These are phyloP conservation scores for Drosophila malerkotliana DNA, from an alignment of 1,140 invertebrate genomes.

Conservation along the genomic window DNA sequence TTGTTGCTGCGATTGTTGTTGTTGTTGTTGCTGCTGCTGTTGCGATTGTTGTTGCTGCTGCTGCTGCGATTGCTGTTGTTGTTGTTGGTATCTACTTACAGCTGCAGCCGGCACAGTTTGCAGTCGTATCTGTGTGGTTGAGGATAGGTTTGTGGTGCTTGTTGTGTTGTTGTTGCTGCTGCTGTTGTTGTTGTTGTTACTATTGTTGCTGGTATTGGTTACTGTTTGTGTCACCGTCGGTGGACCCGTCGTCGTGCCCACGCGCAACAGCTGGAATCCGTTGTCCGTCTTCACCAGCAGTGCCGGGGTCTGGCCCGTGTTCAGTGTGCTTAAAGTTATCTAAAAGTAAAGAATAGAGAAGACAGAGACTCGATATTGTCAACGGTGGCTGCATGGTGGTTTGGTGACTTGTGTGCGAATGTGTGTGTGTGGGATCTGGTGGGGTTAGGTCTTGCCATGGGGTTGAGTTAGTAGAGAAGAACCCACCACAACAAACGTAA, in stretches of 20 bases:
- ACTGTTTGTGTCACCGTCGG: constrained; percentile 84
- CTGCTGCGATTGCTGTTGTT: constrained; percentile 43
- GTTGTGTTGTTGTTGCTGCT: constrained; percentile 55
- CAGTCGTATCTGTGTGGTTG: constrained; percentile 85
- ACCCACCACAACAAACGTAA: constrained; percentile 60
- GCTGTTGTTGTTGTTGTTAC: constrained; percentile 45
- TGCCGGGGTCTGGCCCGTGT: constrained; percentile 91
- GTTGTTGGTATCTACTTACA: constrained; percentile 85
- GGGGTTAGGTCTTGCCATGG: constrained; percentile 27
- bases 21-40: constrained; percentile 52
- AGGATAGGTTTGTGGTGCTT: constrained; percentile 77
- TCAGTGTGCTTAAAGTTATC: constrained; percentile 94
- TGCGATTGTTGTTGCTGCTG: constrained; percentile 57
- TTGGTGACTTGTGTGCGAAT: constrained; percentile 11
- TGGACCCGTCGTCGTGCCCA: constrained; percentile 88
- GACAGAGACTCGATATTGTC: constrained; percentile 46
- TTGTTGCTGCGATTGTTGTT: constrained; percentile 61
- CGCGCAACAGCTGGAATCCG: constrained; percentile 95
- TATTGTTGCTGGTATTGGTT: constrained; percentile 68
- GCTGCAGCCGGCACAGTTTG: constrained; percentile 86
- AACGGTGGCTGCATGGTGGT: constrained; percentile 25
- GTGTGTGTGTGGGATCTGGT: not conserved
- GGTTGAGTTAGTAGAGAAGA: constrained; percentile 63
- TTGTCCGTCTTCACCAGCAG: constrained; percentile 97
- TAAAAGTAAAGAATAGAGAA: constrained; percentile 83